Conservation (phyloP, 2,113 vertebrate species). For the Xiphias gladius region DNA sequence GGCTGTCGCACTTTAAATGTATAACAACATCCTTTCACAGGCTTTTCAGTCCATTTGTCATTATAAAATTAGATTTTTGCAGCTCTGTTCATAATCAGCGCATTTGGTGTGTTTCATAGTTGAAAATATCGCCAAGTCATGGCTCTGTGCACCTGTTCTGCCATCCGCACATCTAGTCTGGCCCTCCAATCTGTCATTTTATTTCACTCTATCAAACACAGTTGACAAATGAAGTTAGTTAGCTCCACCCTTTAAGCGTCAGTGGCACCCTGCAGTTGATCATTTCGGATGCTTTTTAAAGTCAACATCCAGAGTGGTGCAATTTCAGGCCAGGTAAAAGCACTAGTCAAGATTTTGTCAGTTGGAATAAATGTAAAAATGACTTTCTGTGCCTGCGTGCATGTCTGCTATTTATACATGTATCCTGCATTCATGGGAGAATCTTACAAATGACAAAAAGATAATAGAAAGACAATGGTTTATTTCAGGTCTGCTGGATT, state of each 20-base stretch:
- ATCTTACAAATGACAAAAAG: background rate
- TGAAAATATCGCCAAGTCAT: conserved; percentile 51
- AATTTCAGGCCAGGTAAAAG: background rate
- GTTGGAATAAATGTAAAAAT: conserved; percentile 4
- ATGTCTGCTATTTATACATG: background rate
- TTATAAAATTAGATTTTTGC: conserved; percentile 62
- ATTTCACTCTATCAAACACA: conserved; percentile 13
- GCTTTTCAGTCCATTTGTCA: conserved; percentile 63
- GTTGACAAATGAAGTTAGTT: background rate
- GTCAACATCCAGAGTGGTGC: background rate
- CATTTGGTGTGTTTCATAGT: conserved; percentile 48
- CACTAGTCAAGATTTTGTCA: background rate
- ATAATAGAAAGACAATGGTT: background rate
- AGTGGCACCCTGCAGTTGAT: background rate
- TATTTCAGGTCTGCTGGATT: background rate
- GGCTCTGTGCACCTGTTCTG: conserved; percentile 16
- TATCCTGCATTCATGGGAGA: background rate
- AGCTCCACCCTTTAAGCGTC: background rate
- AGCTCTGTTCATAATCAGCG: conserved; percentile 57
- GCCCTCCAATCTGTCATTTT: conserved; percentile 39
- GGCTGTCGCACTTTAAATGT: conserved; percentile 51
- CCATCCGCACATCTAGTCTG: conserved; percentile 31
- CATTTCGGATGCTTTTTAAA: conserved; percentile 5
- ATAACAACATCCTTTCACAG: conserved; percentile 61
- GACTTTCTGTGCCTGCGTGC: background rate